A percentile compares a stretch with the other conserved stretches of the same genome.
phyloP scores from a whole-genome alignment of 2,113 vertebrate genomes.

The Scolopax mira region DNA sequence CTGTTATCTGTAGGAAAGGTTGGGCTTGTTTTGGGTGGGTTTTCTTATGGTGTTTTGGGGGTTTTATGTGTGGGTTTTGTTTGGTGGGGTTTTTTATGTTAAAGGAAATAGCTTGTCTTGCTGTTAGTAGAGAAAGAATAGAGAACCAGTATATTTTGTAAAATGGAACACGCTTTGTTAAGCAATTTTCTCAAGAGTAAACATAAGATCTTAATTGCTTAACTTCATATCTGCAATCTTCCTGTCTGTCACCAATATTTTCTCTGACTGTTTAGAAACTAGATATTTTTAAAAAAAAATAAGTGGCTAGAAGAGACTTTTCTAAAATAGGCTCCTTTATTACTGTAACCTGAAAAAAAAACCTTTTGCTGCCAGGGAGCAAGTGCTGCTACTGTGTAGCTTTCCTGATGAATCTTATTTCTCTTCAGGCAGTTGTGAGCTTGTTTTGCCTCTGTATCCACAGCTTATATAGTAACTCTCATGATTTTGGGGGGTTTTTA shows the following conservation, averaged over 20 bases:
- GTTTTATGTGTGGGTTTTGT: neutral
- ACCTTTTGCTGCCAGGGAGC: neutral
- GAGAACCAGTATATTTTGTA: neutral
- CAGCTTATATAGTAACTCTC: neutral
- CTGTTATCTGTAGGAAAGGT: neutral
- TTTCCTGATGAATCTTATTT: neutral
- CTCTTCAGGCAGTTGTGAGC: neutral
- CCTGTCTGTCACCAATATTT: neutral
- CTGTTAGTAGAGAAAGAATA: neutral
- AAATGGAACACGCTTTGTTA: neutral
- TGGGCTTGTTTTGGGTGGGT: neutral
- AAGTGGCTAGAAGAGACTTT: neutral
- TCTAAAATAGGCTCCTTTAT: neutral
- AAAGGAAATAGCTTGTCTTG: neutral
- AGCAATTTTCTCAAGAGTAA: neutral
- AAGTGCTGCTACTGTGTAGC: neutral
- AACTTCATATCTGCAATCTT: neutral
- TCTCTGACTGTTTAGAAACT: neutral
- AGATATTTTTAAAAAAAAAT: neutral
- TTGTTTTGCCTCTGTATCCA: neutral
- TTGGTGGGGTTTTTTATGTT: neutral
- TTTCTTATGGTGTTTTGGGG: neutral
- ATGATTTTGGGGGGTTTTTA: neutral
- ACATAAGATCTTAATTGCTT: neutral
- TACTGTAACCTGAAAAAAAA: neutral